A percentile compares a stretch with the other conserved stretches of the same genome.
These are phyloP conservation scores for Patella depressa DNA, from an alignment of 2,888 invertebrate genomes.

Conservation along the genomic window DNA sequence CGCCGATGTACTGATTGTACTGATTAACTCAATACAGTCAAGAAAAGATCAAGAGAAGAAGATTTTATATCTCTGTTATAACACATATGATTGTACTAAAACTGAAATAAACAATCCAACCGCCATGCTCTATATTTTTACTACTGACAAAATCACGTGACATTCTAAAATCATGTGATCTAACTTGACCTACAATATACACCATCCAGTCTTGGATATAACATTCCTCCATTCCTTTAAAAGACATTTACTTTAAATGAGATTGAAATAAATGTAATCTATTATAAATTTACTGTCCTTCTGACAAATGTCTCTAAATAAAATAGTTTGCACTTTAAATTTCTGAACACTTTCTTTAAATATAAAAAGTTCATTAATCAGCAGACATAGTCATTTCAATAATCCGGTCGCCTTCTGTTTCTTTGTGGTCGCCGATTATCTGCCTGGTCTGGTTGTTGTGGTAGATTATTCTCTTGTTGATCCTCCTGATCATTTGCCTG, in stretches of 20 bases:
- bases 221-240: neutral
- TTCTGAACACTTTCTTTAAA: too few species aligned
- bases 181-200: neutral
- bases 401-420: neutral
- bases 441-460: neutral
- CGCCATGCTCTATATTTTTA: too few species aligned
- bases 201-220: neutral
- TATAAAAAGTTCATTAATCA: neutral
- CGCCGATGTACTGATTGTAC: too few species aligned
- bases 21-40: too few species aligned
- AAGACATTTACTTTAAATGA: neutral
- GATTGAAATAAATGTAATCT: neutral
- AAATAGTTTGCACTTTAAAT: too few species aligned
- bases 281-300: neutral
- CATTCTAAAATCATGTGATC: too few species aligned
- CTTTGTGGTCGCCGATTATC: neutral
- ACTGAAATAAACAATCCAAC: too few species aligned
- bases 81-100: too few species aligned
- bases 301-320: neutral
- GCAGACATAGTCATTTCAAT: conserved; percentile 4
- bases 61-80: too few species aligned
- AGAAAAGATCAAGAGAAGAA: too few species aligned
- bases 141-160: too few species aligned
- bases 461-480: neutral
- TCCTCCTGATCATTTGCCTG: neutral